Evolutionary conservation across 1,140 invertebrate genomes (phyloP).

Genomic region (Bombyx mori): DNA sequence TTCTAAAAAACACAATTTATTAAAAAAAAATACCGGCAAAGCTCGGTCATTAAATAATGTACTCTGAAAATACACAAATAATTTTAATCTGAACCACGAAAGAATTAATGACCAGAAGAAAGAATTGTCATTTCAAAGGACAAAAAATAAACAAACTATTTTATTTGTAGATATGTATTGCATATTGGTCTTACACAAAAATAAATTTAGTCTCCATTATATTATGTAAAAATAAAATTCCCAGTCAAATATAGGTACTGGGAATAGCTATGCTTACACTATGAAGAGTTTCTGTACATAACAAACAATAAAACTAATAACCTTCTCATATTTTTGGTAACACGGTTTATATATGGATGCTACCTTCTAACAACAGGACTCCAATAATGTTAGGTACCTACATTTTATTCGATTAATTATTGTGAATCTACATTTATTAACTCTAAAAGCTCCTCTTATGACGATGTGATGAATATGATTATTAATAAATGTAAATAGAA

Average conservation of each 20-base stretch:
- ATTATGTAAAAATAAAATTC: slow-evolving; percentile 66
- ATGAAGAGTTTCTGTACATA: slow-evolving; percentile 54
- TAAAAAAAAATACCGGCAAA: no score
- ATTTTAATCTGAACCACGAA: no score
- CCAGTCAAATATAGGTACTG: slow-evolving; percentile 28
- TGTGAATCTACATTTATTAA: slow-evolving; percentile 8
- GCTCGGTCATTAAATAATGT: no score
- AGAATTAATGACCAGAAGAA: no score
- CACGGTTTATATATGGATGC: slow-evolving; percentile 47
- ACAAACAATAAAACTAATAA: slow-evolving; percentile 57
- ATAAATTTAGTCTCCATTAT: slow-evolving; percentile 59
- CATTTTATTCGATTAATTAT: slow-evolving; percentile 9
- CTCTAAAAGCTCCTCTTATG: slow-evolving; percentile 20
- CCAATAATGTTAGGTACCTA: slow-evolving; percentile 12
- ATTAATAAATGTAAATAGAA: no score
- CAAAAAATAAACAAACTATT: neutral
- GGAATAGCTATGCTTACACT: slow-evolving; percentile 61
- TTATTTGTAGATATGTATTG: slow-evolving; percentile 54
- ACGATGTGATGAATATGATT: neutral
- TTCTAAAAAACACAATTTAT: no score
- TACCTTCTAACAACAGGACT: slow-evolving; percentile 18
- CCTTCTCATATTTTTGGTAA: slow-evolving; percentile 61
- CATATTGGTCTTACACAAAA: slow-evolving; percentile 65
- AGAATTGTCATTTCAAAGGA: no score
- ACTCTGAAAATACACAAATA: no score